Evolutionary conservation across 2,888 invertebrate genomes (phyloP), one percentile per base, ranked within the genome.

Genomic region (Drosophila pegasa): DNA sequence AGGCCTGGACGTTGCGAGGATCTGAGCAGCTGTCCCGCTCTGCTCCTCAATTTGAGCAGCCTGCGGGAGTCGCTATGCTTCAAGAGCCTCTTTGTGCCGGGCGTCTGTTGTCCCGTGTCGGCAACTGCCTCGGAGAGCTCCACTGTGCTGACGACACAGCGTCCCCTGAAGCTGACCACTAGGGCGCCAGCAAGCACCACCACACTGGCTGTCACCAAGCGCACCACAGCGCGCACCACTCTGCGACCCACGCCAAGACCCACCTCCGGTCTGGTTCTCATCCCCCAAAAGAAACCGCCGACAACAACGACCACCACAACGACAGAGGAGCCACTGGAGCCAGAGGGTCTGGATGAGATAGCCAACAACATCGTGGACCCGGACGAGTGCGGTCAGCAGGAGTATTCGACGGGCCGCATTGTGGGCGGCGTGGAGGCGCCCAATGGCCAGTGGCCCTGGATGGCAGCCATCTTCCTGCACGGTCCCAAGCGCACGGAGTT

Each of bases 381-480:
- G 61, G 93, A 91, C 20, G 96, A 97, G 76, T 97, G 97, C 87
- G 97, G 97, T 0, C 95, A 96, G 76, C 95, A 96, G 73, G 97
- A 96, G 93, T 95, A 95, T 86, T 97, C 96, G 56, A 95, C 96
- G 43, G 97, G 96, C 73, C 94, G 98, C 5, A 97, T 98, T 43
- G 98, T 98, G 0, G 98, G 98, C 0, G 98, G 98, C 5, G 95
- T 96, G 58, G 95, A 96, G 90, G 94, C 97, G 0, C 93, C 95
- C 25, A 95, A 97, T 0, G 98, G 98, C 0, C 95, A 97, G 56
- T 98, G 98, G 97, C 98, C 98, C 0, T 98, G 98, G 98, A 96
- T 98, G 96, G 98, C 97, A 0, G 98, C 98, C 1, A 97, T 98
- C 80, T 98, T 96, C 92, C 93, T 98, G 48, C 97, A 97, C 89